A percentile compares a stretch with the other conserved stretches of the same genome.
Conservation (phyloP, 2,888 invertebrate species). For the Crematogaster levior region DNA sequence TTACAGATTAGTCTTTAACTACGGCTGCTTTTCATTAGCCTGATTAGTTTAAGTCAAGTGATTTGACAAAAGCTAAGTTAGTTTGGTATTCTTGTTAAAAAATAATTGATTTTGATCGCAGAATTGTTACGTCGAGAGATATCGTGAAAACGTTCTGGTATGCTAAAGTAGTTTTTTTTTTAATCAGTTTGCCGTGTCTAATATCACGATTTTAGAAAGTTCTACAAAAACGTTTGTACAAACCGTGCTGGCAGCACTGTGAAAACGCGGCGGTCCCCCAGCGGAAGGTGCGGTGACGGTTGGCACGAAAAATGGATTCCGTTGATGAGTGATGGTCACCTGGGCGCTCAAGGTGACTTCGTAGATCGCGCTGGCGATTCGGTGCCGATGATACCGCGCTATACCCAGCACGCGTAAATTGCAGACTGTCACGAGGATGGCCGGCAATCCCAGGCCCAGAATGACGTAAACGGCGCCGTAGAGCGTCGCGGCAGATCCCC, state of each 20-base stretch:
- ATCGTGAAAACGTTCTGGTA: background rate
- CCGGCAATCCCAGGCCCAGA: conserved; percentile 89
- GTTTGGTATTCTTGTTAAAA: background rate
- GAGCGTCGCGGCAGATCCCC: conserved; percentile 88
- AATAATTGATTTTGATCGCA: background rate
- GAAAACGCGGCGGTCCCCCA: conserved; percentile 84
- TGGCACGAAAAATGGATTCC: conserved; percentile 92
- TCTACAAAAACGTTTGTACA: conserved; percentile 36
- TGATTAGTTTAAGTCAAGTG: conserved; percentile 40
- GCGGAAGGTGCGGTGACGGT: conserved; percentile 88
- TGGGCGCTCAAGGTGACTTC: conserved; percentile 94
- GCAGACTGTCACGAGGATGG: conserved; percentile 90
- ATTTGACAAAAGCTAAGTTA: conserved; percentile 11
- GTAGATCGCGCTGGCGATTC: conserved; percentile 94
- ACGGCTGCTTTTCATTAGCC: conserved; percentile 36
- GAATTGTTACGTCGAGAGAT: background rate
- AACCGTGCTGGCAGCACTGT: conserved; percentile 83
- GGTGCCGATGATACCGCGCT: conserved; percentile 91
- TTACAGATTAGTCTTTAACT: conserved; percentile 51
- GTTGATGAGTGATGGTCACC: conserved; percentile 93
- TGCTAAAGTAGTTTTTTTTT: too few relatives aligned
- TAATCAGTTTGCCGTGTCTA: background rate
- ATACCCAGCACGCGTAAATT: conserved; percentile 89
- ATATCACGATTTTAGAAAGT: background rate
- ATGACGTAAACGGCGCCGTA: conserved; percentile 90